A percentile compares a stretch with the other conserved stretches of the same genome.
Conservation (phyloP, 2,113 vertebrate species). For the Lampris megalopsis region DNA sequence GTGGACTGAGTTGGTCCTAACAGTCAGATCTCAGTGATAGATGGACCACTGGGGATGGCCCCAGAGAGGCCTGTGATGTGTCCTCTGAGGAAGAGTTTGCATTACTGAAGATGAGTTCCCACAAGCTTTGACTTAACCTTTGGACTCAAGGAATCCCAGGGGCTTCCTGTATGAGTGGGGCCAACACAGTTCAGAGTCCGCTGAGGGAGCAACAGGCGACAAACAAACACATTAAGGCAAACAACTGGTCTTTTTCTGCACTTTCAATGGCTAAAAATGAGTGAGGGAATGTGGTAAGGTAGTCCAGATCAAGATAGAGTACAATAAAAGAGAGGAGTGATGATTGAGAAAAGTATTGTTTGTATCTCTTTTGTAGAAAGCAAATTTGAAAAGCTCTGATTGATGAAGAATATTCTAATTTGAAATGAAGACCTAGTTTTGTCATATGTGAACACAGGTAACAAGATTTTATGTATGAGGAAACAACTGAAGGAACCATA, state of each 20-base stretch:
- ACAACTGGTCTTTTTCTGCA: neutral
- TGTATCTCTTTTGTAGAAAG: no score
- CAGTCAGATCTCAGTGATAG: constrained; percentile 37
- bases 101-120: constrained; percentile 72
- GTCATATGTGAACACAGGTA: no score
- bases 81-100: constrained; percentile 62
- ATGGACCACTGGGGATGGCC: constrained; percentile 47
- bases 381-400: no score
- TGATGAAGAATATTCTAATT: no score
- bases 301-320: neutral
- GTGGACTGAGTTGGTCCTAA: constrained; percentile 34
- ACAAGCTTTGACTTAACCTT: constrained; percentile 78
- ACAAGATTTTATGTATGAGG: no score
- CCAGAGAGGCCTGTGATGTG: constrained; percentile 27
- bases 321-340: neutral
- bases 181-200: constrained; percentile 30
- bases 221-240: constrained; percentile 10
- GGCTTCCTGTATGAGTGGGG: constrained; percentile 45
- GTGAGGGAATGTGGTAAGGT: neutral
- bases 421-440: no score
- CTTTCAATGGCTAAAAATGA: constrained; percentile 2
- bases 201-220: constrained; percentile 32
- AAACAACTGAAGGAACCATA: no score
- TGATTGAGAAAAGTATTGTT: no score
- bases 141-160: constrained; percentile 48